These are phyloP conservation scores for Bugulina stolonifera DNA, from an alignment of 2,888 invertebrate species.

Conservation along the genomic window DNA sequence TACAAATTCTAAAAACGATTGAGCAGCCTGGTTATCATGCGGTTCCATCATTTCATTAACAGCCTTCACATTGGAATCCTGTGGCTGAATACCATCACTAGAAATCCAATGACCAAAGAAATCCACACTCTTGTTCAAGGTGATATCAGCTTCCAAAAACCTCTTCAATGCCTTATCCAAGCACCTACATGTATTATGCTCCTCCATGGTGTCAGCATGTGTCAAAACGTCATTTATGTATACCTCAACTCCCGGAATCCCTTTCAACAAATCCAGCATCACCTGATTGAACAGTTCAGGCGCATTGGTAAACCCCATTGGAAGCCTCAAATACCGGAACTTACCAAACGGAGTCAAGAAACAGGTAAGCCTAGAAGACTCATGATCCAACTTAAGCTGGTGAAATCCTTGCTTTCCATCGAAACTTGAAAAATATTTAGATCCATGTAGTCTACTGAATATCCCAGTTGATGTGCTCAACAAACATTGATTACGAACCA, in stretches of 20 bases:
- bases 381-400: background rate
- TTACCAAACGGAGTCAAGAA: conserved; percentile 13
- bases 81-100: background rate
- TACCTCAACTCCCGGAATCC: background rate
- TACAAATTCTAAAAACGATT: conserved; percentile 13
- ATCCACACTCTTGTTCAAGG: background rate
- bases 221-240: conserved; percentile 18
- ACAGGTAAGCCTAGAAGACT: conserved; percentile 11
- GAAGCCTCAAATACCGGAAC: background rate
- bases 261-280: background rate
- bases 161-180: background rate
- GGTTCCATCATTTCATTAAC: background rate
- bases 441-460: background rate
- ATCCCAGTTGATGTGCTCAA: background rate
- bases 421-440: background rate
- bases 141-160: background rate
- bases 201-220: background rate
- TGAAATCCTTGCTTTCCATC: conserved; percentile 16
- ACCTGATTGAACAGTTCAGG: background rate
- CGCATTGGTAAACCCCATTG: conserved; percentile 1
- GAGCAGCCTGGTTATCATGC: background rate
- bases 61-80: background rate
- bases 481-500: conserved; percentile 1
- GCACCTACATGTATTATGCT: conserved; percentile 14
- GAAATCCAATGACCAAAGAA: background rate